These are phyloP conservation scores for Siniperca knerii DNA, from an alignment of 2,113 vertebrate genomes.

Conservation along the genomic window DNA sequence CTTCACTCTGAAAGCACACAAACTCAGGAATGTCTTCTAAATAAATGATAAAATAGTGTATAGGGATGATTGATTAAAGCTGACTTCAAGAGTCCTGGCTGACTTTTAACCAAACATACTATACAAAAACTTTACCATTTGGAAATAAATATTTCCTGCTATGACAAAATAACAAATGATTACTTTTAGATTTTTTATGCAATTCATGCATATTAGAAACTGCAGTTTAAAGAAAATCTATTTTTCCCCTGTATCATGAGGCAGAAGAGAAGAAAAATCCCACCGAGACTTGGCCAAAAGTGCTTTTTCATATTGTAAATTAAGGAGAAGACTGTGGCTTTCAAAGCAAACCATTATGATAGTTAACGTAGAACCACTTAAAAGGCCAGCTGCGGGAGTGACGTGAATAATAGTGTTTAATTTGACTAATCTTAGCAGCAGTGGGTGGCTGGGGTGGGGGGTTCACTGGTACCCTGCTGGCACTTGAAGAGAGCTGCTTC, in stretches of 20 bases:
- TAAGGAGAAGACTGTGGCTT: constrained; percentile 83
- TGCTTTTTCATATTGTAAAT: constrained; percentile 80
- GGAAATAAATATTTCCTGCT: neutral
- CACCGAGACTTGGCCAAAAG: constrained; percentile 62
- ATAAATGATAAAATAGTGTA: constrained; percentile 40
- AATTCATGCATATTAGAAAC: neutral
- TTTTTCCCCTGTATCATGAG: constrained; percentile 39
- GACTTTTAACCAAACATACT: constrained; percentile 16
- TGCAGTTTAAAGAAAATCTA: constrained; percentile 43
- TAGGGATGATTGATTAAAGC: constrained; percentile 20
- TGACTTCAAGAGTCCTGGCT: neutral
- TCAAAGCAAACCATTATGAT: constrained; percentile 83
- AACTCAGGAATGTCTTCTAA: constrained; percentile 33
- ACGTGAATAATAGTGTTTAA: constrained; percentile 85
- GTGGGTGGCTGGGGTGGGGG: constrained; percentile 62
- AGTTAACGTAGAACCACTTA: constrained; percentile 85
- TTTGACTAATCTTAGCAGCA: constrained; percentile 85
- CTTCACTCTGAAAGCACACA: constrained; percentile 25
- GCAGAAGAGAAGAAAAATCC: constrained; percentile 66
- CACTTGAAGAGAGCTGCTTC: constrained; percentile 71
- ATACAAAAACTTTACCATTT: neutral
- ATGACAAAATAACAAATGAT: neutral
- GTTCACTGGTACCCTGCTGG: constrained; percentile 65
- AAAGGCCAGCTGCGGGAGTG: constrained; percentile 83
- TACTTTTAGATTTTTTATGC: too few species aligned